Conservation (phyloP, 2,113 vertebrate genomes). For the Sorex fumeus region DNA sequence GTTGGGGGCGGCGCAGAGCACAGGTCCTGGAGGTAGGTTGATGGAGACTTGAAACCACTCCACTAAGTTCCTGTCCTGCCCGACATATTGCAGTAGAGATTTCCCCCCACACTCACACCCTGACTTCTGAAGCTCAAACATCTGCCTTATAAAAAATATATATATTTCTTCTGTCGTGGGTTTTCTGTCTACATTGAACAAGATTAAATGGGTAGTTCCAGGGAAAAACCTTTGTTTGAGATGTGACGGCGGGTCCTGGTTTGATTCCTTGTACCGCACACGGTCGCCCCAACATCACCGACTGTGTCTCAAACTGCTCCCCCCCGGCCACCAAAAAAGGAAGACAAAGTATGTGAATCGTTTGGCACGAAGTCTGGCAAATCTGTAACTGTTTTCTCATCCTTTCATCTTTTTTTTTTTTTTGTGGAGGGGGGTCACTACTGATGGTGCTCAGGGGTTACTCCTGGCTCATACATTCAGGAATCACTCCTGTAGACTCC, state of each 20-base stretch:
- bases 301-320: too few species aligned
- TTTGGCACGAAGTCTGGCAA: slow-evolving; percentile 13
- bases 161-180: neutral
- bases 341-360: neutral
- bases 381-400: neutral
- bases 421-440: too few species aligned
- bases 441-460: too few species aligned
- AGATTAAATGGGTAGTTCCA: neutral
- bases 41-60: neutral
- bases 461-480: too few species aligned
- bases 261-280: too few species aligned
- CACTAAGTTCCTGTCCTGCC: neutral
- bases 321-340: too few species aligned
- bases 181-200: slow-evolving; percentile 45
- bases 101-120: neutral
- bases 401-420: too few species aligned
- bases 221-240: too few species aligned
- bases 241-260: too few species aligned
- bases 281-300: too few species aligned
- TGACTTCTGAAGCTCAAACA: neutral
- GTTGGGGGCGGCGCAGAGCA: neutral
- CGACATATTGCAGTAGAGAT: neutral
- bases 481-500: too few species aligned
- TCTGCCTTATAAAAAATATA: neutral
- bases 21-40: neutral